These are phyloP conservation scores for Montifringilla adamsi DNA, from an alignment of 2,113 vertebrate species.

Conservation along the genomic window DNA sequence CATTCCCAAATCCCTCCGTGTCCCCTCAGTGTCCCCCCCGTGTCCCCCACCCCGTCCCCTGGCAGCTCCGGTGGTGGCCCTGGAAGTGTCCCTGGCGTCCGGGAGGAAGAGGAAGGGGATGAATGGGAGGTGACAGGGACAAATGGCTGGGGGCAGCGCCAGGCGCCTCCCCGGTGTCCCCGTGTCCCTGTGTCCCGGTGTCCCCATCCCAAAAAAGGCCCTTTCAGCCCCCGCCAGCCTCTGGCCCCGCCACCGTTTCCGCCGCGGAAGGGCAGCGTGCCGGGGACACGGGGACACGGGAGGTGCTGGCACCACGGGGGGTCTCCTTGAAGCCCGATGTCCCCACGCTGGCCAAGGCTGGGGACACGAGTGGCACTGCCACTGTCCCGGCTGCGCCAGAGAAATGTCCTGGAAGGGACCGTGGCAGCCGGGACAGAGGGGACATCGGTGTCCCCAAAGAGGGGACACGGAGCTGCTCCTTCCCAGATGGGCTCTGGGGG, in stretches of 20 bases:
- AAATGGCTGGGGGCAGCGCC: neutral
- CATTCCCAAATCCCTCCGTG: neutral
- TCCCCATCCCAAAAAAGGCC: neutral
- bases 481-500: neutral
- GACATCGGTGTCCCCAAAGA: neutral
- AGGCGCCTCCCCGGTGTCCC: neutral
- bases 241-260: neutral
- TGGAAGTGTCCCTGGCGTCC: neutral
- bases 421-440: neutral
- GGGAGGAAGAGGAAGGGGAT: neutral
- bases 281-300: neutral
- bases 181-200: neutral
- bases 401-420: neutral
- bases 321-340: neutral
- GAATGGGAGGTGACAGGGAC: neutral
- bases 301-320: neutral
- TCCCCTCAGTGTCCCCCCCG: neutral
- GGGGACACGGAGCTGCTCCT: neutral
- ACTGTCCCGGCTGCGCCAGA: accelerated
- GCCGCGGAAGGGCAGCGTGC: neutral
- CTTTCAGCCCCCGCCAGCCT: conserved; percentile 32
- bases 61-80: neutral
- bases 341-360: neutral
- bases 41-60: neutral
- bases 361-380: neutral